Evolutionary conservation across 1,140 invertebrate genomes (phyloP), one percentile per base, ranked within the genome.

Genomic region (Onthophagus taurus): DNA sequence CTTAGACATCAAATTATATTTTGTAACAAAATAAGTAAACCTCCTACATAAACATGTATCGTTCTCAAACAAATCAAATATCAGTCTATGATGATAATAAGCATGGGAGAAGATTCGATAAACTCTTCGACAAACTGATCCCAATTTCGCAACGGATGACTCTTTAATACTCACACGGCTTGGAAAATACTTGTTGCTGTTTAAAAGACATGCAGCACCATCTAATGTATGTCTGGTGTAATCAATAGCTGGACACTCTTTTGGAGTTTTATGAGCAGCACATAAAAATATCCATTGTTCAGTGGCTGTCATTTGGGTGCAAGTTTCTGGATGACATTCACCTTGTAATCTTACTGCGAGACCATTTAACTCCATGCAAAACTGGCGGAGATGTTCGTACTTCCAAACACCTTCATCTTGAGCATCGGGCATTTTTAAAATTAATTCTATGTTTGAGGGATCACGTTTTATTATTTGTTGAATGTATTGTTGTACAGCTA

Each of bases 251-350:
- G 96, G 91, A 70, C 97, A 99, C 78, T 99, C 96, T 70, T 99
- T 99, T 16, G 97, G 97, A 48, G 95, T 97, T 77, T 99, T 99
- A 65, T 99, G 97, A 34, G 96, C 95, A 45, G 97, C 97, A 78
- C 97, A 99, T 23, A 99, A 72, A 68, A 99, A 99, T 64, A 99
- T 99, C 96, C 96, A 99, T 61, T 99, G 96, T 71, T 99, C 95
- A 12, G 96, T 99, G 3, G 97, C 97, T 31, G 96, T 99, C 97
- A 99, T 99, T 71, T 99, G 95, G 31, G 85, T 93, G 65, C 97
- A 99, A 2, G 83, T 92, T 51, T 93, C 86, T 14, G 96, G 93
- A 58, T 91, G 86, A 68, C 97, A 99, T 68, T 99, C 94, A 53
- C 79, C 80, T 72, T 97, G 86, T 37, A 95, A 69, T 54, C 80